phyloP scores from a whole-genome alignment of 2,888 invertebrate genomes.

The Agrotis puta region DNA sequence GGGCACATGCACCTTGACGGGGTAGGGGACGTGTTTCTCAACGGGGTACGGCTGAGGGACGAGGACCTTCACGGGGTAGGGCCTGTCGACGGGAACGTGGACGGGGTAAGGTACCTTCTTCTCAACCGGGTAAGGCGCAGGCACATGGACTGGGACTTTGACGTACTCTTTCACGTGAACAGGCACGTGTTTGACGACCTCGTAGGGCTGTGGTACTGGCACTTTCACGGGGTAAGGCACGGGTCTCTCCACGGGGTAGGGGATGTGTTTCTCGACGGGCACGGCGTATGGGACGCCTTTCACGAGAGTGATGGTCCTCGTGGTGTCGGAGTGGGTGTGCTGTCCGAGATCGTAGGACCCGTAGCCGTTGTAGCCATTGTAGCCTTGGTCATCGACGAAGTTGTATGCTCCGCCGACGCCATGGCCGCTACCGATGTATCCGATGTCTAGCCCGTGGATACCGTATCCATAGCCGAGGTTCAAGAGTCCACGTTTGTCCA shows the following conservation, averaged over 20 bases:
- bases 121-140: constrained; percentile 95
- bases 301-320: constrained; percentile 92
- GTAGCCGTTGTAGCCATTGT: constrained; percentile 74
- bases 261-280: constrained; percentile 92
- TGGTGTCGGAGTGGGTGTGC: constrained; percentile 89
- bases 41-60: constrained; percentile 96
- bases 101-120: constrained; percentile 94
- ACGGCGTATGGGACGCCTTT: constrained; percentile 91
- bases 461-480: constrained; percentile 96
- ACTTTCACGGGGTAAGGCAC: constrained; percentile 93
- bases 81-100: constrained; percentile 94
- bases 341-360: constrained; percentile 80
- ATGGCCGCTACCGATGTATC: constrained; percentile 93
- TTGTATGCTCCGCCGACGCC: constrained; percentile 90
- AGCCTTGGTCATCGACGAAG: constrained; percentile 73
- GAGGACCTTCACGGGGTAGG: constrained; percentile 94
- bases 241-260: constrained; percentile 92
- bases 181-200: constrained; percentile 93
- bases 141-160: constrained; percentile 95
- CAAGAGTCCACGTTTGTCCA: constrained; percentile 95
- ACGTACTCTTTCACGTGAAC: constrained; percentile 95
- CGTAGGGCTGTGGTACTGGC: constrained; percentile 93
- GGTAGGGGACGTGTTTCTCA: constrained; percentile 94
- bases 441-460: constrained; percentile 94
- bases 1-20: constrained; percentile 94